Evolutionary conservation across 2,113 vertebrate genomes (phyloP), one percentile per base, ranked within the genome.

Genomic region (Petromus typicus): DNA sequence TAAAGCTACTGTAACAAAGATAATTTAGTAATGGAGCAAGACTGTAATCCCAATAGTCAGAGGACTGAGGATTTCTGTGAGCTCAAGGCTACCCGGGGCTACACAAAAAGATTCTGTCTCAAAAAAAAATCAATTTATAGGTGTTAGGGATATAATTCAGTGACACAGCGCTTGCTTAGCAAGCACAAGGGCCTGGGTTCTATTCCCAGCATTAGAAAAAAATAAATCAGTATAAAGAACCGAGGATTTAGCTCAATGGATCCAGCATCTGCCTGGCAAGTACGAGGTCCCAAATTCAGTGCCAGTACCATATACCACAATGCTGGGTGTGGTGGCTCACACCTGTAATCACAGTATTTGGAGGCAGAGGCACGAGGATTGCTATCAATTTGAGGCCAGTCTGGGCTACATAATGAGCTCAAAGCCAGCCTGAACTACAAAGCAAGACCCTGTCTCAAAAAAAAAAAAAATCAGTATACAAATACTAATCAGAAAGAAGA

Each of bases 401-500:
- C n/a, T n/a, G n/a, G n/a, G n/a, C n/a, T n/a, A n/a, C n/a, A n/a
- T n/a, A n/a, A n/a, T n/a, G n/a, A n/a, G n/a, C n/a, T n/a, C n/a
- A n/a, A n/a, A n/a, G n/a, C n/a, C n/a, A n/a, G n/a, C n/a, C n/a
- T n/a, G n/a, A n/a, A n/a, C n/a, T n/a, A n/a, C n/a, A n/a, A n/a
- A n/a, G n/a, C n/a, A n/a, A n/a, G n/a, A n/a, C n/a, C n/a, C n/a
- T n/a, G n/a, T n/a, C n/a, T n/a, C n/a, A n/a, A n/a, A n/a, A n/a
- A n/a, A n/a, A n/a, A n/a, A 75, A 57, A 80, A 73, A 86, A 63
- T 57, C 17, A 80, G 66, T 51, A 81, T 43, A 69, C 12, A 88
- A 93, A 93, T 63, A 51, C 73, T 84, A 85, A 88, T 5, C 30
- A 79, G 25, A 79, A 51, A 88, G 57, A 84, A 81, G 91, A 84